phyloP scores from a whole-genome alignment of 2,113 vertebrate species.

The Pomatorhinus ruficollis region DNA sequence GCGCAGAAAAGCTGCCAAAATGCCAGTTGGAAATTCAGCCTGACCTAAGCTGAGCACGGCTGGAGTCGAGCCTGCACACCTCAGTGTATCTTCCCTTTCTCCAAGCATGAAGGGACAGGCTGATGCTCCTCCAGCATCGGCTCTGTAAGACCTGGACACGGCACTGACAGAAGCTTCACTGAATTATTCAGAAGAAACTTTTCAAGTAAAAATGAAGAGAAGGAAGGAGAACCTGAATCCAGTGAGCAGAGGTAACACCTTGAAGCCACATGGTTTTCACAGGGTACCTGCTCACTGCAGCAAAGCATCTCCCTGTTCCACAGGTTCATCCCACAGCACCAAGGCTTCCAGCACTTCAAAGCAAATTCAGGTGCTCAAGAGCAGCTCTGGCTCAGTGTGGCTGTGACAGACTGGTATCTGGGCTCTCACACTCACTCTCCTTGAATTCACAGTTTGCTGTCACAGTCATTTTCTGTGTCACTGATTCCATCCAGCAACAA shows the following conservation, averaged over 20 bases:
- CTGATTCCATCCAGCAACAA: not conserved
- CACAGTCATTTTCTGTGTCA: not conserved
- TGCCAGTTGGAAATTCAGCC: not conserved
- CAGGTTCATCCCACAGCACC: not conserved
- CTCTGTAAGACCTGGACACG: not conserved
- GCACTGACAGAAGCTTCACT: not conserved
- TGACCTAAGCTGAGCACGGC: not conserved
- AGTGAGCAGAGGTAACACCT: not conserved
- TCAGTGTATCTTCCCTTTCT: not conserved
- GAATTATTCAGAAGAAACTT: not conserved
- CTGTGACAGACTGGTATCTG: accelerated
- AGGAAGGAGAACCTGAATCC: not conserved
- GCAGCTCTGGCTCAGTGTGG: not conserved
- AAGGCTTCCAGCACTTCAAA: not conserved
- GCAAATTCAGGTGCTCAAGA: not conserved
- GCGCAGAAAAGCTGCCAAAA: conserved; percentile 12
- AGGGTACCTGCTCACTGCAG: not conserved
- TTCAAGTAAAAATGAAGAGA: conserved; percentile 12
- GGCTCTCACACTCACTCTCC: not conserved
- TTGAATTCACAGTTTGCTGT: not conserved
- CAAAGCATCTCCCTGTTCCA: not conserved
- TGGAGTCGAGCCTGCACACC: accelerated
- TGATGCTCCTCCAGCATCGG: not conserved
- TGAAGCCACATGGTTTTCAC: not conserved
- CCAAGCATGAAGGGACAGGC: accelerated